These are phyloP conservation scores for Andrena fulva DNA, from an alignment of 2,888 invertebrate species.

Conservation along the genomic window DNA sequence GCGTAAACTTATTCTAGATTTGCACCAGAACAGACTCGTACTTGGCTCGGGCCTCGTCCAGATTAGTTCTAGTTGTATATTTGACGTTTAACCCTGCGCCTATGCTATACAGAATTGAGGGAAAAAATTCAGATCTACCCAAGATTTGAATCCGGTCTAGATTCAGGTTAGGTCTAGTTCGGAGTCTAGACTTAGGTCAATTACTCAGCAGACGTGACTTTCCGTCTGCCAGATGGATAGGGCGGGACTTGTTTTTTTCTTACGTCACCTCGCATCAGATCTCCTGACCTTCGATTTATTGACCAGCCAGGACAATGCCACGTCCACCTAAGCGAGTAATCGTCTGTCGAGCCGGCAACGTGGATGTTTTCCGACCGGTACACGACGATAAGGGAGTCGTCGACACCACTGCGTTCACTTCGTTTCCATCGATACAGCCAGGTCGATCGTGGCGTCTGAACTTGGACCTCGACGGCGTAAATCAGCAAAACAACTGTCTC, in stretches of 20 bases:
- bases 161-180: background rate
- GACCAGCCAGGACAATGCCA: background rate
- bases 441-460: conserved; percentile 67
- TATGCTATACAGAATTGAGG: too few relatives aligned
- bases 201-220: background rate
- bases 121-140: background rate
- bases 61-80: too few relatives aligned
- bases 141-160: background rate
- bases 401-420: conserved; percentile 49
- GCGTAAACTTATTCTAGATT: background rate
- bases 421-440: conserved; percentile 56
- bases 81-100: too few relatives aligned
- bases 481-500: conserved; percentile 64
- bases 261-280: background rate
- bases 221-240: background rate
- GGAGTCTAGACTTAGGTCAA: background rate
- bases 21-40: too few relatives aligned
- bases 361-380: conserved; percentile 54
- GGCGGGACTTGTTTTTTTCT: background rate
- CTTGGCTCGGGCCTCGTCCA: too few relatives aligned
- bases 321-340: conserved; percentile 9
- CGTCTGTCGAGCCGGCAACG: background rate
- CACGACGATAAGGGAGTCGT: conserved; percentile 60
- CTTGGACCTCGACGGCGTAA: conserved; percentile 67
- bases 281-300: conserved; percentile 7